These are phyloP conservation scores for Phylloscopus whistleri DNA, from an alignment of 2,113 vertebrate species.

Conservation along the genomic window DNA sequence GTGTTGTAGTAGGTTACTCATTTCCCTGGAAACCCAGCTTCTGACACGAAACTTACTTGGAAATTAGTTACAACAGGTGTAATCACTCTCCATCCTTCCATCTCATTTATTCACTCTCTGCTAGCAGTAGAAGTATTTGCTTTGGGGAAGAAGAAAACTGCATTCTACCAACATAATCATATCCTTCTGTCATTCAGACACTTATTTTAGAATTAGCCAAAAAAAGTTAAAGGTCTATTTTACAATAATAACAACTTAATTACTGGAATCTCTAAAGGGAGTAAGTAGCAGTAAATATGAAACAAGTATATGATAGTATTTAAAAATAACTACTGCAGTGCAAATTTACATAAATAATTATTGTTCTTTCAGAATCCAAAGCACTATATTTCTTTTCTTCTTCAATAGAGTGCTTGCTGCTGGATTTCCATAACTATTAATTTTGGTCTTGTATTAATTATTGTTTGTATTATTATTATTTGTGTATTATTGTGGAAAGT, in stretches of 20 bases:
- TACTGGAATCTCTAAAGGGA: slow-evolving; percentile 24
- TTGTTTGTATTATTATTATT: neutral
- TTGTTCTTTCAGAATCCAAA: neutral
- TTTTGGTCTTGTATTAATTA: neutral
- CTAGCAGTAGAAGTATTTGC: slow-evolving; percentile 3
- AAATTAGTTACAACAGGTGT: slow-evolving; percentile 58
- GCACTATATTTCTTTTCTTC: neutral
- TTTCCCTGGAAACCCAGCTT: slow-evolving; percentile 24
- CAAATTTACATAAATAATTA: neutral
- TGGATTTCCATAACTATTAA: neutral
- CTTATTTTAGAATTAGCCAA: slow-evolving; percentile 53
- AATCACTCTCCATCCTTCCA: slow-evolving; percentile 36
- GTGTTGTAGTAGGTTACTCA: neutral
- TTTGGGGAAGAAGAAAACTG: slow-evolving; percentile 60
- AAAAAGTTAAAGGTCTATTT: slow-evolving; percentile 52
- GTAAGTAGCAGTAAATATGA: neutral
- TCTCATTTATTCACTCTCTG: slow-evolving; percentile 67
- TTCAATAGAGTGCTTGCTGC: neutral
- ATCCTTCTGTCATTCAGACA: slow-evolving; percentile 53
- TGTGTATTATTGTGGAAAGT: neutral
- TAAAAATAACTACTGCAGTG: neutral
- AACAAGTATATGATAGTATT: neutral
- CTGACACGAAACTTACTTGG: slow-evolving; percentile 11
- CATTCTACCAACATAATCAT: slow-evolving; percentile 7
- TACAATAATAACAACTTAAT: slow-evolving; percentile 23